These are phyloP conservation scores for Anabacerthia variegaticeps DNA, from an alignment of 2,797 vertebrate genomes.

Conservation along the genomic window DNA sequence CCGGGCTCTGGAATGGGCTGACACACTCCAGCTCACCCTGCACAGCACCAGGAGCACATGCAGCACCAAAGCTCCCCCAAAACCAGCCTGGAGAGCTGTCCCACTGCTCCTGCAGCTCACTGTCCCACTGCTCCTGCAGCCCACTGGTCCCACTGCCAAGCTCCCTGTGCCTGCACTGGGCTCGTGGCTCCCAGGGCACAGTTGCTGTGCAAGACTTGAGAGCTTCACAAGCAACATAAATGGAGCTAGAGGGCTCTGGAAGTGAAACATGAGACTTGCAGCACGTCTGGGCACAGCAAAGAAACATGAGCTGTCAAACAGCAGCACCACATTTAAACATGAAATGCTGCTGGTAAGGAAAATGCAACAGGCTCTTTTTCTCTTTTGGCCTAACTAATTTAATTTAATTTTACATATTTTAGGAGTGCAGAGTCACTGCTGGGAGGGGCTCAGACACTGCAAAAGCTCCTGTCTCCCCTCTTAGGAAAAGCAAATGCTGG, in stretches of 20 bases:
- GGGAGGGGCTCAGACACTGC: not conserved
- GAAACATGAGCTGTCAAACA: not conserved
- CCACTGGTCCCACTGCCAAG: fast-evolving
- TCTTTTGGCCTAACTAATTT: not conserved
- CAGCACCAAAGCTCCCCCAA: not conserved
- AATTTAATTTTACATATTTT: not conserved
- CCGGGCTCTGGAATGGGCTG: not conserved
- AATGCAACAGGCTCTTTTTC: not conserved
- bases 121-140: not conserved
- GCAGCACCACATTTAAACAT: not conserved
- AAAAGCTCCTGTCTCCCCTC: not conserved
- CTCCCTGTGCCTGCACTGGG: not conserved
- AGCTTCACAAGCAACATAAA: not conserved
- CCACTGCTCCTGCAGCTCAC: not conserved
- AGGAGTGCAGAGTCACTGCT: not conserved
- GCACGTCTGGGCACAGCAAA: not conserved
- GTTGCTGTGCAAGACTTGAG: not conserved
- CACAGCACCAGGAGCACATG: not conserved
- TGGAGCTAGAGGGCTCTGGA: not conserved
- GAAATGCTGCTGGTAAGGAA: not conserved
- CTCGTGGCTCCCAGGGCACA: not conserved
- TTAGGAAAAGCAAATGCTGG: fast-evolving
- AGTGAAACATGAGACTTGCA: not conserved
- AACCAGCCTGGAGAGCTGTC: too few relatives aligned
- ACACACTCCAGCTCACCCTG: not conserved